Evolutionary conservation across 2,888 invertebrate genomes (phyloP).

Genomic region (Entomobrya multifasciata): DNA sequence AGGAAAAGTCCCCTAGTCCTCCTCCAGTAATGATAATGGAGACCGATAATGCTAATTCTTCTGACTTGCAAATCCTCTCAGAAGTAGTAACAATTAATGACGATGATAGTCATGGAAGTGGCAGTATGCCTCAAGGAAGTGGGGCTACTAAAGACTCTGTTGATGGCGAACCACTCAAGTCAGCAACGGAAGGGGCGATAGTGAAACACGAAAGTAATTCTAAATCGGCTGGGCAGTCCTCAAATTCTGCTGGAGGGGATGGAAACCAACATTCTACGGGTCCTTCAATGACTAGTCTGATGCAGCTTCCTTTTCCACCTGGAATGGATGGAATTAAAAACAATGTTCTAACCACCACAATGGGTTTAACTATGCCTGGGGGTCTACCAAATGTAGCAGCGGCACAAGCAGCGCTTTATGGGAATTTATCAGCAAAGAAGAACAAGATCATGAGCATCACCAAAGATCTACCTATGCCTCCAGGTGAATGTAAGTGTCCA

Average conservation of each 20-base stretch:
- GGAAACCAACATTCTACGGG: background rate
- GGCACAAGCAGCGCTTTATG: slow-evolving; percentile 58
- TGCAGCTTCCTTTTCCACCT: slow-evolving; percentile 78
- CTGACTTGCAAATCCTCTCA: slow-evolving; percentile 62
- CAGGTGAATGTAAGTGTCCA: slow-evolving; percentile 87
- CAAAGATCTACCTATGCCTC: slow-evolving; percentile 96
- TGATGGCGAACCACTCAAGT: slow-evolving; percentile 60
- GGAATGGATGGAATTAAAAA: slow-evolving; percentile 73
- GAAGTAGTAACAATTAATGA: slow-evolving; percentile 74
- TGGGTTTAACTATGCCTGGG: slow-evolving; percentile 42
- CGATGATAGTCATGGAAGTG: slow-evolving; percentile 59
- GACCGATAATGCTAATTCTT: slow-evolving; percentile 53
- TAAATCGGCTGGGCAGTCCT: background rate
- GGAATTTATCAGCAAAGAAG: slow-evolving; percentile 61
- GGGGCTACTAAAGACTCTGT: slow-evolving; percentile 79
- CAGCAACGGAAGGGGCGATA: background rate
- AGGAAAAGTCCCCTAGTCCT: slow-evolving; percentile 76
- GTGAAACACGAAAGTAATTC: background rate
- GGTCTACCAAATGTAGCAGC: slow-evolving; percentile 25
- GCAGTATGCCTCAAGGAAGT: slow-evolving; percentile 78
- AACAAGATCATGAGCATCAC: slow-evolving; percentile 83
- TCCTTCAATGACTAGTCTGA: slow-evolving; percentile 67
- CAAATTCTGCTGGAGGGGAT: background rate
- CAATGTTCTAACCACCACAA: slow-evolving; percentile 20
- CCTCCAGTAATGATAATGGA: slow-evolving; percentile 68